Base-by-base conservation (phyloP, 1,140 invertebrate genomes). In the Fopius arisanus region DNA sequence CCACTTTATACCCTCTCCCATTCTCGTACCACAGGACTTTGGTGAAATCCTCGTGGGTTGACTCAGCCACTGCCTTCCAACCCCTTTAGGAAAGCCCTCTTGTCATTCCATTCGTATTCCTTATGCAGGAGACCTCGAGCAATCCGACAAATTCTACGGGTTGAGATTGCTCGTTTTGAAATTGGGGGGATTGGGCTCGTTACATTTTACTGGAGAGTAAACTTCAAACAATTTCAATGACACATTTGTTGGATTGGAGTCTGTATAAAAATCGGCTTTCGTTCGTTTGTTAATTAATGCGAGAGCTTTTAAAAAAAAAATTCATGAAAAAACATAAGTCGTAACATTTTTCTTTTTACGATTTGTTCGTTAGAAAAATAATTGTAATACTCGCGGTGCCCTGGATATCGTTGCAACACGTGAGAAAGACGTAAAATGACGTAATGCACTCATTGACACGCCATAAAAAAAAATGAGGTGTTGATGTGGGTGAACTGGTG, bases 141-240 rank as follows among this genome's bases (percentile, higher is more conserved):
- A 78, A 77, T 68, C 75, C 78, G 72, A 81, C 80, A 80, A 82
- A 81, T 82, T 81, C 77, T 68, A 66, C n/a, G 19, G 16, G 29
- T 31, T 29, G 69, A 67, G 79, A 81, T 81, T 74, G 78, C 26
- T 31, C 63, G 77, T 75, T 80, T 77, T 73, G 72, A 76, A 81
- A 80, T 81, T 78, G 80, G 73, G 12, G 74, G 19, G 67, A 67
- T 70, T 68, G 72, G 72, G 40, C 51, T 80, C 75, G 72, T 75
- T 77, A 59, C n/a, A n/a, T n/a, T n/a, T n/a, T n/a, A n/a, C n/a
- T n/a, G n/a, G n/a, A n/a, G n/a, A n/a, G n/a, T n/a, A n/a, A n/a
- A n/a, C n/a, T n/a, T n/a, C n/a, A n/a, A n/a, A n/a, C n/a, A n/a
- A n/a, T n/a, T n/a, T n/a, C n/a, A n/a, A n/a, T n/a, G n/a, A n/a